Base-by-base conservation (phyloP, 2,888 invertebrate species). In the Globia sparganii region DNA sequence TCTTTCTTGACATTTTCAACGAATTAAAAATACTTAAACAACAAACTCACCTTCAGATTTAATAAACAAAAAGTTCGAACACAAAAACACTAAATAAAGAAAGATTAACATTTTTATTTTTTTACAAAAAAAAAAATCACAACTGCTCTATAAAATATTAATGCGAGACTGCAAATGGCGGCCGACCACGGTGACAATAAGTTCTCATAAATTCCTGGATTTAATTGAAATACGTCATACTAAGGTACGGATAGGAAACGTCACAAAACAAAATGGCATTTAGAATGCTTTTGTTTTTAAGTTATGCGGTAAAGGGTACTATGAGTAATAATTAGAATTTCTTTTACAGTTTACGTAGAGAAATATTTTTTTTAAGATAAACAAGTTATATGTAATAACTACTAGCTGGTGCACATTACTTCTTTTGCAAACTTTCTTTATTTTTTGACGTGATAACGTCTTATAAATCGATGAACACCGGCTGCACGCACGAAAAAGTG, bases 11-110 rank as follows among this genome's bases (percentile, higher is more conserved):
- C 0, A 25, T 21, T 40, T 9, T 43, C 21, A 34, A n/a, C 49
- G 34, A n/a, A 11, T n/a, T 21, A 34, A 15, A 46, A 53, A 75
- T 0, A n/a, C n/a, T n/a, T n/a, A 25, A 53, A 53, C 9, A 21
- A 53, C 8, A 9, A 61, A 84, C 84, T 84, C 58, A 83, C 83
- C 83, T 53, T 72, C 61, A 6, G 58, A 61, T n/a, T 59, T 77
- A 40, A 84, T 61, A 0, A 72, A 69, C 13, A 81, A 69, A 65
- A 80, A 77, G n/a, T 65, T 77, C 4, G 72, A 72, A 58, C 69
- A 62, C 46, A 82, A 18, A 25, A 62, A 9, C 80, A 80, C 5
- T 4, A 77, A 58, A 65, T 53, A 65, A 65, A 72, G 15, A 4
- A 62, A 1, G 21, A 49, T 4, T 3, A 65, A 40, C 77, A 84